Conservation (phyloP, 1,140 invertebrate genomes). For the Drosophila varians region DNA sequence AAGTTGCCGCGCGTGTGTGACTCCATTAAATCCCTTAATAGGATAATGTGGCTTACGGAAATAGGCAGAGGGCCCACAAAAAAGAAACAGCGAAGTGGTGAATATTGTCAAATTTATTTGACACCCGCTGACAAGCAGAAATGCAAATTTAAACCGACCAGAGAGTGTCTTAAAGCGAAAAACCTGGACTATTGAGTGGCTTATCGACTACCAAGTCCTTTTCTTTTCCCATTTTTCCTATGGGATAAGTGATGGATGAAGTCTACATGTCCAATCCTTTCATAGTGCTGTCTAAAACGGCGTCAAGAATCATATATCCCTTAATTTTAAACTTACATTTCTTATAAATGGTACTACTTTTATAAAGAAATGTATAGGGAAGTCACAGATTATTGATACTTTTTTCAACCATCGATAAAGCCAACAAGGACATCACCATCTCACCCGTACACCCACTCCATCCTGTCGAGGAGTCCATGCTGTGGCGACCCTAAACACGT, state of each 20-base stretch:
- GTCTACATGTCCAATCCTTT: background rate
- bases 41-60: constrained; percentile 64
- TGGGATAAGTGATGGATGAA: constrained; percentile 24
- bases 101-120: constrained; percentile 58
- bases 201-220: background rate
- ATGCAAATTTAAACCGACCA: constrained; percentile 51
- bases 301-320: background rate
- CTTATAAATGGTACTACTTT: too few species aligned
- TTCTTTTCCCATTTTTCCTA: background rate
- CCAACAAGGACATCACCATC: background rate
- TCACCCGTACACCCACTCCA: background rate
- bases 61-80: constrained; percentile 15
- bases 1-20: constrained; percentile 74
- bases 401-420: background rate
- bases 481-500: constrained; percentile 63
- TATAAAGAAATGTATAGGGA: too few species aligned
- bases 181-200: background rate
- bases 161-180: constrained; percentile 29
- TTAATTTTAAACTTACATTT: too few species aligned
- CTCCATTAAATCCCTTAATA: constrained; percentile 79
- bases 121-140: constrained; percentile 50
- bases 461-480: background rate
- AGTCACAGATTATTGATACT: background rate
- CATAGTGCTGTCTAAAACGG: background rate
- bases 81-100: constrained; percentile 3